Percentiles rank a stretch among this genome's conserved stretches.
Evolutionary conservation across 1,140 invertebrate species (phyloP).

Genomic region (Lysiphlebus fabarum): DNA sequence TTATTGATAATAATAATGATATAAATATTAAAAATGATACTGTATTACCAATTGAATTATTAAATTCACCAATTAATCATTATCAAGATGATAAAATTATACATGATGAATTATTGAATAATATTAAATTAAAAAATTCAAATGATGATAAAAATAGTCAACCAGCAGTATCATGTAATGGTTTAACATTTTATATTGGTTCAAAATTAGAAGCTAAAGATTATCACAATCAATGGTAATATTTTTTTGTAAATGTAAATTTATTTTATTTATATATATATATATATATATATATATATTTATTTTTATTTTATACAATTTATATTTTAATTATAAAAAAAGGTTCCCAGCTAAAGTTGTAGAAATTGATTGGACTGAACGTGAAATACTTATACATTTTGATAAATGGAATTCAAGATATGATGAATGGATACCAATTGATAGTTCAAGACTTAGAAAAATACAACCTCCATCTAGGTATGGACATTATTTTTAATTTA

Average conservation of each 20-base stretch:
- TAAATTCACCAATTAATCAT: no score
- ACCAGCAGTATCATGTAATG: conserved; percentile 34
- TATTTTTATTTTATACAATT: neutral
- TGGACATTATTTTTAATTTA: conserved; percentile 30
- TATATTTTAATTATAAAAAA: neutral
- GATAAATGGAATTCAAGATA: conserved; percentile 75
- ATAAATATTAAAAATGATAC: no score
- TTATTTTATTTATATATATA: no score
- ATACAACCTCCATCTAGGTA: conserved; percentile 53
- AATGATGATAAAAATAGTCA: no score
- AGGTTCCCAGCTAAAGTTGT: conserved; percentile 79
- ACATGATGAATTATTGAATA: no score
- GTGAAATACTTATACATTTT: conserved; percentile 85
- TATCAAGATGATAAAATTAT: no score
- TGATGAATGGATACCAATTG: conserved; percentile 91
- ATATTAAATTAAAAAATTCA: no score
- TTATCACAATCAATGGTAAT: conserved; percentile 65
- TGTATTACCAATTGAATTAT: no score
- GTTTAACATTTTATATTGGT: conserved; percentile 57
- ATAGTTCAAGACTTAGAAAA: conserved; percentile 70
- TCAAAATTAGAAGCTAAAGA: conserved; percentile 69
- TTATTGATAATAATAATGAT: no score
- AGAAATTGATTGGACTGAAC: conserved; percentile 81
- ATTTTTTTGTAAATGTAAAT: conserved; percentile 7
- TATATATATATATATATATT: no score